These are phyloP conservation scores for Suncus etruscus DNA, from an alignment of 2,113 vertebrate genomes.

Conservation along the genomic window DNA sequence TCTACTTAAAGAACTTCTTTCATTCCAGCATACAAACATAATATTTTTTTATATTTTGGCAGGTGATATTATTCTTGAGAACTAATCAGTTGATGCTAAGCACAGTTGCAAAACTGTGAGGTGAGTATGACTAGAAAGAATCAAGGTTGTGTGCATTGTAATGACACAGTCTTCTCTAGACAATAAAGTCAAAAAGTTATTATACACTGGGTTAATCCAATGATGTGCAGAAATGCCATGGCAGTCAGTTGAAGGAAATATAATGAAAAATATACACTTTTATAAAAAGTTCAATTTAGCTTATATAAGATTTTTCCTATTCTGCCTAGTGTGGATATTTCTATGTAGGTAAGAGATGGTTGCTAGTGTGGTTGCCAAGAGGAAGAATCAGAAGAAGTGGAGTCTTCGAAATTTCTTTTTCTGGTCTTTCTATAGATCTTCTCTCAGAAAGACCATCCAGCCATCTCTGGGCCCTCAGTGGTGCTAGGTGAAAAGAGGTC, in stretches of 20 bases:
- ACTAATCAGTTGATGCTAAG: constrained; percentile 76
- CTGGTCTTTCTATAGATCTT: too few relatives aligned
- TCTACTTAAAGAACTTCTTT: constrained; percentile 62
- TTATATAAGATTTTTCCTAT: too few relatives aligned
- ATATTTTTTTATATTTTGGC: constrained; percentile 25
- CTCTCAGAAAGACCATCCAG: too few relatives aligned
- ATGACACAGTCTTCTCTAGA: constrained; percentile 28
- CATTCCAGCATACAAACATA: constrained; percentile 44
- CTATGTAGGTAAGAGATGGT: too few relatives aligned
- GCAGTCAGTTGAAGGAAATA: constrained; percentile 9
- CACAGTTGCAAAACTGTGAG: constrained; percentile 55
- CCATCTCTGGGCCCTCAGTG: too few relatives aligned
- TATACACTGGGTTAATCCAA: background rate
- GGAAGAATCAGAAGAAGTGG: too few relatives aligned
- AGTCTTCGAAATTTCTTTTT: too few relatives aligned
- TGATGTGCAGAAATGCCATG: constrained; percentile 27
- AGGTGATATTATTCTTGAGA: constrained; percentile 71
- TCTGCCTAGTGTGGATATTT: too few relatives aligned
- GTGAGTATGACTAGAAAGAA: constrained; percentile 46
- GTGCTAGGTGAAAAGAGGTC: too few relatives aligned
- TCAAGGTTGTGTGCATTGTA: constrained; percentile 33
- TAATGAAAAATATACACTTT: constrained; percentile 17
- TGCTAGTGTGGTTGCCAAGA: too few relatives aligned
- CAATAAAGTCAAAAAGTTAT: constrained; percentile 34
- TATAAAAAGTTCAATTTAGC: background rate